Conservation (phyloP, 2,888 invertebrate species). For the Mythimna pallens region DNA sequence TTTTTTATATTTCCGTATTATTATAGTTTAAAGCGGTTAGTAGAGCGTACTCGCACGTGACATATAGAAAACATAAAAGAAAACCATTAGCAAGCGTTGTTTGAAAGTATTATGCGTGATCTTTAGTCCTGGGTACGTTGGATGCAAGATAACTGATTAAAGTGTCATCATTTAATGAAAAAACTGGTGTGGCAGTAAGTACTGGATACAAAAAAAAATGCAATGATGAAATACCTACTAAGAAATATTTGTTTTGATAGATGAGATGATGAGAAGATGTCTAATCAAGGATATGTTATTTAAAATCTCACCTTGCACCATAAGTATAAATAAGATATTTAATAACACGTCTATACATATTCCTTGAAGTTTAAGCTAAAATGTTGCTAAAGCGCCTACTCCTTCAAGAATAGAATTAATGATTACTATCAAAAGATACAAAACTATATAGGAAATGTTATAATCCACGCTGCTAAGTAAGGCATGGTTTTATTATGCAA, state of each 20-base stretch:
- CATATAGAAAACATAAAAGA: slow-evolving; percentile 23
- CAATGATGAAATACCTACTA: not conserved
- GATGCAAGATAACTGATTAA: not conserved
- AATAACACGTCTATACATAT: no score
- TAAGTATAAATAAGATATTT: not conserved
- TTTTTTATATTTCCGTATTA: slow-evolving; percentile 48
- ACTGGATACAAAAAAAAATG: not conserved
- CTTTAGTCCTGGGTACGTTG: slow-evolving; percentile 4
- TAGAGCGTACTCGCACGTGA: slow-evolving; percentile 24
- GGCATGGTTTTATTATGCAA: slow-evolving; percentile 58
- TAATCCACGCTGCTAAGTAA: slow-evolving; percentile 22
- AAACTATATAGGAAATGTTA: slow-evolving; percentile 27
- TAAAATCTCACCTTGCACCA: not conserved
- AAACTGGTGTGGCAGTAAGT: not conserved
- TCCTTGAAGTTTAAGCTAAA: no score
- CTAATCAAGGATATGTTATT: not conserved
- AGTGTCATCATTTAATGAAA: not conserved
- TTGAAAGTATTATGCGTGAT: slow-evolving; percentile 40
- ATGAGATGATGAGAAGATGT: no score
- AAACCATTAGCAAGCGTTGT: slow-evolving; percentile 25
- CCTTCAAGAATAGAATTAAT: no score
- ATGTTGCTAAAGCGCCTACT: no score
- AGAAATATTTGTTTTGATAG: not conserved
- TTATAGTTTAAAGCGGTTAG: slow-evolving; percentile 26
- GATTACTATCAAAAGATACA: not conserved